phyloP scores from a whole-genome alignment of 2,797 vertebrate genomes.

The Gambusia yucatana region DNA sequence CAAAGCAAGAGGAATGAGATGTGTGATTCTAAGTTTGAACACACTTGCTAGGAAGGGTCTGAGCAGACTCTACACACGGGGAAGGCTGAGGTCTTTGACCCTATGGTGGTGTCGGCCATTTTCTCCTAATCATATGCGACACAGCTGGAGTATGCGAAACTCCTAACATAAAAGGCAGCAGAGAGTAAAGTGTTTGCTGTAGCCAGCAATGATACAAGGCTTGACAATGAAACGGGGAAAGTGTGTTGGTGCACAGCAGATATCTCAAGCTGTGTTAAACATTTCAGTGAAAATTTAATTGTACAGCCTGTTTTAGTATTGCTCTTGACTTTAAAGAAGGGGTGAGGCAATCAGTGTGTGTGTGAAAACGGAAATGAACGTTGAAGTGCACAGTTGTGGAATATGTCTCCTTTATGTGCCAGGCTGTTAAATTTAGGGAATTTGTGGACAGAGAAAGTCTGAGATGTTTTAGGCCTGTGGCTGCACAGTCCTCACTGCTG shows the following conservation, averaged over 20 bases:
- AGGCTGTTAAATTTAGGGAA: constrained; percentile 69
- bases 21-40: neutral
- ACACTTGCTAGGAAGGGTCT: too few species aligned
- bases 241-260: constrained; percentile 62
- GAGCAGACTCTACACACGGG: too few species aligned
- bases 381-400: constrained; percentile 72
- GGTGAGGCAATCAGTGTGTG: constrained; percentile 70
- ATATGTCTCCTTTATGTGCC: constrained; percentile 67
- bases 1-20: neutral
- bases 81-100: too few species aligned
- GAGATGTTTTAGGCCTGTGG: constrained; percentile 47
- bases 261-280: constrained; percentile 72
- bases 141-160: constrained; percentile 31
- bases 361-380: constrained; percentile 66
- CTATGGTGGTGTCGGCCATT: too few species aligned
- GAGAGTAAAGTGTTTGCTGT: constrained; percentile 44
- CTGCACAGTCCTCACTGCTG: constrained; percentile 34
- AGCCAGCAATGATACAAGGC: constrained; percentile 50
- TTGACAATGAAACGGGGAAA: constrained; percentile 70
- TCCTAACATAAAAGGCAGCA: constrained; percentile 12
- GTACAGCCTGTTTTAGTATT: constrained; percentile 80
- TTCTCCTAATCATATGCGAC: constrained; percentile 21
- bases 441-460: constrained; percentile 57
- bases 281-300: constrained; percentile 71
- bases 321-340: constrained; percentile 73